Percentiles rank a stretch among this genome's conserved stretches.
phyloP scores from a whole-genome alignment of 2,888 invertebrate species.

The Eretmocerus hayati region DNA sequence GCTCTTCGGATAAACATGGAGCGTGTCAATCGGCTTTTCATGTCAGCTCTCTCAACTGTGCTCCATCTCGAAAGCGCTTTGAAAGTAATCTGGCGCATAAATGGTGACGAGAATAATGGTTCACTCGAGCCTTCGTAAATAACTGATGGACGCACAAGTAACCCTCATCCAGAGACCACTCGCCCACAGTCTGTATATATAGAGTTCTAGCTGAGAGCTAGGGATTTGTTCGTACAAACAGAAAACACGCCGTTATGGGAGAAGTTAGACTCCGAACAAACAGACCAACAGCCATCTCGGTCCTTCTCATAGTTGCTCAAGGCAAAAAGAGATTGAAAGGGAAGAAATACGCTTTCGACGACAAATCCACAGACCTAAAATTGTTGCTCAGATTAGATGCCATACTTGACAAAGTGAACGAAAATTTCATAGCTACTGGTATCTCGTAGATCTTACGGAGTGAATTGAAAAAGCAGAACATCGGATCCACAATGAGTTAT shows the following conservation, averaged over 20 bases:
- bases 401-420: too few relatives aligned
- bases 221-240: conserved; percentile 28
- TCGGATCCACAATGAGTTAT: too few relatives aligned
- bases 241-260: conserved; percentile 31
- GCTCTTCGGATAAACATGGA: not conserved
- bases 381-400: too few relatives aligned
- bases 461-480: too few relatives aligned
- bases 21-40: conserved; percentile 14
- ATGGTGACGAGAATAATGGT: conserved; percentile 19
- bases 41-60: not conserved
- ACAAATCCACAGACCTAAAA: too few relatives aligned
- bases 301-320: not conserved
- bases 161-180: conserved; percentile 1
- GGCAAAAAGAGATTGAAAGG: not conserved
- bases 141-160: conserved; percentile 4
- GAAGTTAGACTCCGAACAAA: conserved; percentile 32
- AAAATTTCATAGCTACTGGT: too few relatives aligned
- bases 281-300: conserved; percentile 18
- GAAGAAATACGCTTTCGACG: too few relatives aligned
- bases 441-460: too few relatives aligned
- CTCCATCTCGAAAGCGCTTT: conserved; percentile 7
- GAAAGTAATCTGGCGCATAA: conserved; percentile 20
- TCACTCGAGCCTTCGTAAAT: conserved; percentile 14
- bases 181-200: not conserved
- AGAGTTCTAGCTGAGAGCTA: too few relatives aligned